These are phyloP conservation scores for Athene noctua DNA, from an alignment of 2,113 vertebrate genomes.

Conservation along the genomic window DNA sequence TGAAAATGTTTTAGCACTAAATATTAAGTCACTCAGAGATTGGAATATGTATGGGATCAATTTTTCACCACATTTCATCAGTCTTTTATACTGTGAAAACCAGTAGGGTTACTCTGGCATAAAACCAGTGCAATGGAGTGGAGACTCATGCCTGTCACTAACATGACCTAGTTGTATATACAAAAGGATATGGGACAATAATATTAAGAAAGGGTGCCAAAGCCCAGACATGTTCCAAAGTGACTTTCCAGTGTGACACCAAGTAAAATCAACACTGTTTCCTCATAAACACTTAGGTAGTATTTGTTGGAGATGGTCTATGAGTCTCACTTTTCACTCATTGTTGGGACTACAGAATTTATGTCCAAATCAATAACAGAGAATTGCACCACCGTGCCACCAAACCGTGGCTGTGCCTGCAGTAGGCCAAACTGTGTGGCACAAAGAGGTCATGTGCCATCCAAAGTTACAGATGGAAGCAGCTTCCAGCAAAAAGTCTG, in stretches of 20 bases:
- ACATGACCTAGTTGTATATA: not conserved
- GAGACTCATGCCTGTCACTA: conserved; percentile 54
- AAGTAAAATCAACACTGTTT: not conserved
- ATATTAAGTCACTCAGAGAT: conserved; percentile 45
- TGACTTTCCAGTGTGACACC: not conserved
- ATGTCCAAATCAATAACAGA: not conserved
- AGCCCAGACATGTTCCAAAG: conserved; percentile 4
- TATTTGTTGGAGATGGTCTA: not conserved
- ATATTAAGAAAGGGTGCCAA: not conserved
- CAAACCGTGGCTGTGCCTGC: not conserved
- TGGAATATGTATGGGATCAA: conserved; percentile 49
- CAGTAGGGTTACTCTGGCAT: conserved; percentile 44
- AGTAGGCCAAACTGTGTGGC: not conserved
- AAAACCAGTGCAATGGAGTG: conserved; percentile 30
- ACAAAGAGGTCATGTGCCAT: not conserved
- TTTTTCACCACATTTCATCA: conserved; percentile 50
- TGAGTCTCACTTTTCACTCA: not conserved
- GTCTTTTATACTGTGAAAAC: conserved; percentile 22
- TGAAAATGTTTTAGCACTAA: conserved; percentile 53
- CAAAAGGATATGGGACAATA: not conserved
- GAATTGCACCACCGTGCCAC: not conserved
- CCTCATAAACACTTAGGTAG: not conserved
- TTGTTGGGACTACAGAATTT: not conserved
- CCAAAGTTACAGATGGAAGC: not conserved
- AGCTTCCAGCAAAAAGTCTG: not conserved